Evolutionary conservation across 2,797 vertebrate species (phyloP).

Genomic region (Syngnathus acus): DNA sequence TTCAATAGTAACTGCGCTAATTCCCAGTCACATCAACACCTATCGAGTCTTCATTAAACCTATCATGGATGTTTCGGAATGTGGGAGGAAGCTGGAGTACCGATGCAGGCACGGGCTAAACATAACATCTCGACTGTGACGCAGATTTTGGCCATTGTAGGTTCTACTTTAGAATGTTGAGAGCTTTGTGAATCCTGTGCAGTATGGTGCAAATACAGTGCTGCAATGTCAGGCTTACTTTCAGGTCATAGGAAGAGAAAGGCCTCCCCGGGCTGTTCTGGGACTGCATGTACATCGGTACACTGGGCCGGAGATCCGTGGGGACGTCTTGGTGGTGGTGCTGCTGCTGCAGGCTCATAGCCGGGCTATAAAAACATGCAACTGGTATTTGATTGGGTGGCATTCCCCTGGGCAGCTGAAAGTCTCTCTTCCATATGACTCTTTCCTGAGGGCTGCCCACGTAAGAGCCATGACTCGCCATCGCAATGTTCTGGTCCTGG

Average conservation of each 20-base stretch:
- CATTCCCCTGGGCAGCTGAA: conserved; percentile 59
- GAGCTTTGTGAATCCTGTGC: conserved; percentile 29
- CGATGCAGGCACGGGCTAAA: no score
- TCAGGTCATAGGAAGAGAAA: conserved; percentile 78
- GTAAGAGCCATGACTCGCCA: conserved; percentile 54
- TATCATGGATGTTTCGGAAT: no score
- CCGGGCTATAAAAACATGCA: conserved; percentile 76
- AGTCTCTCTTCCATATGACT: conserved; percentile 69
- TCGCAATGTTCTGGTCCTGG: conserved; percentile 54
- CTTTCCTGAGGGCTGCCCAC: conserved; percentile 66
- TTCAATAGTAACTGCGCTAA: no score
- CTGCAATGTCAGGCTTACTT: conserved; percentile 67
- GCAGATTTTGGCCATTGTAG: not conserved
- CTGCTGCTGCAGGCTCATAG: conserved; percentile 56
- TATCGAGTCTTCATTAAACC: no score
- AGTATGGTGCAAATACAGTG: not conserved
- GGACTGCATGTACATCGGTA: conserved; percentile 77
- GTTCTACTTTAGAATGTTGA: not conserved
- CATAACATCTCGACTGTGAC: not conserved
- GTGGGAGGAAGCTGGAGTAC: no score
- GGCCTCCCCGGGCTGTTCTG: conserved; percentile 78
- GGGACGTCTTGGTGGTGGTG: conserved; percentile 53
- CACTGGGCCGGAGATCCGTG: conserved; percentile 63
- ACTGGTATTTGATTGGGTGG: conserved; percentile 75
- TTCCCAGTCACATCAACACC: no score